These are phyloP conservation scores for Lindbergichthys nudifrons DNA, from an alignment of 2,797 vertebrate genomes.

Conservation along the genomic window DNA sequence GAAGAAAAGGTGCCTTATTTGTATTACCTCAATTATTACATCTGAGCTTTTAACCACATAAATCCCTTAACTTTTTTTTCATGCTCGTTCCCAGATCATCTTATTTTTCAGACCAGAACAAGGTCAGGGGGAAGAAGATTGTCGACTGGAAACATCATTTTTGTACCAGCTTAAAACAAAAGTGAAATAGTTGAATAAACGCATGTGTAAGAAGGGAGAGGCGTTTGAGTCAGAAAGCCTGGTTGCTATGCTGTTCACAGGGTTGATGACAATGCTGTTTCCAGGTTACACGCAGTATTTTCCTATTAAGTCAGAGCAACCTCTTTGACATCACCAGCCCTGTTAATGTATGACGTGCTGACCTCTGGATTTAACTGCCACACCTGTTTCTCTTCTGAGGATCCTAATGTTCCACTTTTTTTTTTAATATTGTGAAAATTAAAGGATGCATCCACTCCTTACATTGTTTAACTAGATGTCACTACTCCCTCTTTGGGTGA, in stretches of 20 bases:
- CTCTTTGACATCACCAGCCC: constrained; percentile 18
- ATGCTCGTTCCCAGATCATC: background rate
- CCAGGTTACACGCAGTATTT: constrained; percentile 51
- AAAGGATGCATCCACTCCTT: background rate
- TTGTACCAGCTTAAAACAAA: constrained; percentile 42
- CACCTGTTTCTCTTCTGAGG: constrained; percentile 77
- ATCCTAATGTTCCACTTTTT: constrained; percentile 59
- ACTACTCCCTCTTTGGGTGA: background rate
- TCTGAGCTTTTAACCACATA: constrained; percentile 20
- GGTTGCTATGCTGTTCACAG: constrained; percentile 34
- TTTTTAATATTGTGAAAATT: constrained; percentile 17
- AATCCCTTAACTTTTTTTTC: constrained; percentile 7
- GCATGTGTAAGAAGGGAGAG: constrained; percentile 4
- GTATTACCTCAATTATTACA: background rate
- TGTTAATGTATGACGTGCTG: constrained; percentile 40
- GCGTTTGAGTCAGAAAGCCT: constrained; percentile 9
- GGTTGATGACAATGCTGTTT: constrained; percentile 65
- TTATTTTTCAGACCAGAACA: too few species aligned
- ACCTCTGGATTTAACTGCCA: constrained; percentile 62
- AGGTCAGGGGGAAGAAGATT: constrained; percentile 4
- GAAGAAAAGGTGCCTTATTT: background rate
- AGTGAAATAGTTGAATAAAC: constrained; percentile 20
- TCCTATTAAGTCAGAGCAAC: constrained; percentile 25
- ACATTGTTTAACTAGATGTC: background rate
- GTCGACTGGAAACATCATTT: constrained; percentile 31